Evolutionary conservation across 2,113 vertebrate species (phyloP).

Genomic region (Engraulis encrasicolus): DNA sequence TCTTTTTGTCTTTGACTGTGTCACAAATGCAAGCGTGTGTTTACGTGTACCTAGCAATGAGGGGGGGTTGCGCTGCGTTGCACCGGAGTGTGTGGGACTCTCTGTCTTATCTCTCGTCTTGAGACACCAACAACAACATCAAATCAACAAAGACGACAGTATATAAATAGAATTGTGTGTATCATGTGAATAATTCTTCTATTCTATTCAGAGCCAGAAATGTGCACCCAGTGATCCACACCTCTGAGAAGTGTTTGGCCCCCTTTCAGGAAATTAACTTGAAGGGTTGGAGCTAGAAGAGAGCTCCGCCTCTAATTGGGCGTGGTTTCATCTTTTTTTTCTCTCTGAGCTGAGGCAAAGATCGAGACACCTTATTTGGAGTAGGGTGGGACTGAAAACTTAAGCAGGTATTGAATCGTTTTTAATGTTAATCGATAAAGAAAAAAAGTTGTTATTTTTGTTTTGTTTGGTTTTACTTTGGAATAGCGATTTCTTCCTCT

Average conservation of each 20-base stretch:
- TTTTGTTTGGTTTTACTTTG: constrained; percentile 51
- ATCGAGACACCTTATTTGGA: constrained; percentile 31
- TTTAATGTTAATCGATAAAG: constrained; percentile 39
- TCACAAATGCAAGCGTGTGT: neutral
- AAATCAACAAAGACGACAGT: neutral
- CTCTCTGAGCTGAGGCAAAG: constrained; percentile 1
- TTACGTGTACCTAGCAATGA: neutral
- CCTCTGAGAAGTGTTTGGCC: constrained; percentile 29
- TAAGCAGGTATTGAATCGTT: constrained; percentile 52
- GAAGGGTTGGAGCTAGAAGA: neutral
- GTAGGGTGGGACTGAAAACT: constrained; percentile 5
- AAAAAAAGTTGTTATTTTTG: constrained; percentile 26
- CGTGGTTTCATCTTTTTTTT: constrained; percentile 24
- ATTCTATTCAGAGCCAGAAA: constrained; percentile 14
- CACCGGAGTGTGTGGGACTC: neutral
- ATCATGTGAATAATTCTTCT: too few species aligned
- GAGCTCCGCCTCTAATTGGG: constrained; percentile 13
- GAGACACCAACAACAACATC: neutral
- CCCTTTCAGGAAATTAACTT: constrained; percentile 28
- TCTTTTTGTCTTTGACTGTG: neutral
- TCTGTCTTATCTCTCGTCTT: too few species aligned
- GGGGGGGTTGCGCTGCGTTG: neutral
- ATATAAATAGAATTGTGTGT: neutral
- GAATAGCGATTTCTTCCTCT: constrained; percentile 28
- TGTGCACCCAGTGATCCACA: constrained; percentile 13